phyloP scores from a whole-genome alignment of 1,140 invertebrate species.

The Drosophila repleta region DNA sequence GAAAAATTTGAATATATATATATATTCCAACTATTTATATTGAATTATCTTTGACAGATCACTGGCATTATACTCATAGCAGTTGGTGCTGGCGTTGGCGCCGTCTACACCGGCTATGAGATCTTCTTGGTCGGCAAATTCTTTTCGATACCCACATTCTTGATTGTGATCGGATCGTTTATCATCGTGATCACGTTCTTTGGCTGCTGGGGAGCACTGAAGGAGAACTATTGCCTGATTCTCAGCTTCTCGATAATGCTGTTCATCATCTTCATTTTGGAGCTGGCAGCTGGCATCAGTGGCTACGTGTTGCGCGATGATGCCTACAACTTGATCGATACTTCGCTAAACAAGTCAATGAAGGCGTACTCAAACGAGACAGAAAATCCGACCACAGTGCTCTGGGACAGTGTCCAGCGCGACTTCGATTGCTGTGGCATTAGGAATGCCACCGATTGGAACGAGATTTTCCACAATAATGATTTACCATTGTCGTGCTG shows the following conservation, averaged over 20 bases:
- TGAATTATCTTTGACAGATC: slow-evolving; percentile 84
- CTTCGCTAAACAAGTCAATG: slow-evolving; percentile 85
- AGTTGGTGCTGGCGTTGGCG: slow-evolving; percentile 87
- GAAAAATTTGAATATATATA: no score
- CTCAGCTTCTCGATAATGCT: slow-evolving; percentile 90
- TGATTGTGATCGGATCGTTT: slow-evolving; percentile 91
- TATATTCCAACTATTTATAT: neutral
- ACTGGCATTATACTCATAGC: slow-evolving; percentile 89
- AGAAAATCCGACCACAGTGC: slow-evolving; percentile 78
- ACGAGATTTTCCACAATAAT: slow-evolving; percentile 11
- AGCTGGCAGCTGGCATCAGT: slow-evolving; percentile 92
- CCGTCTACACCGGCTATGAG: slow-evolving; percentile 88
- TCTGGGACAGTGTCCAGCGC: slow-evolving; percentile 87
- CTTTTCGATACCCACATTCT: slow-evolving; percentile 88
- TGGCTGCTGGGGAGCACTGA: slow-evolving; percentile 93
- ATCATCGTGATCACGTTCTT: slow-evolving; percentile 93
- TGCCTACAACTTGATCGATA: slow-evolving; percentile 84
- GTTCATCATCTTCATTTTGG: slow-evolving; percentile 91
- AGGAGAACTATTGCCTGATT: slow-evolving; percentile 92
- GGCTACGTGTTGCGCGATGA: slow-evolving; percentile 90
- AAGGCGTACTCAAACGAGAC: slow-evolving; percentile 83
- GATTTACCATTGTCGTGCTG: slow-evolving; percentile 88
- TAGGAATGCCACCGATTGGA: slow-evolving; percentile 87
- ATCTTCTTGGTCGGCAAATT: slow-evolving; percentile 87
- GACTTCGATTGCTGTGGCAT: slow-evolving; percentile 91